Base-by-base conservation (phyloP, 2,797 vertebrate species). In the Muscicapa comitata region DNA sequence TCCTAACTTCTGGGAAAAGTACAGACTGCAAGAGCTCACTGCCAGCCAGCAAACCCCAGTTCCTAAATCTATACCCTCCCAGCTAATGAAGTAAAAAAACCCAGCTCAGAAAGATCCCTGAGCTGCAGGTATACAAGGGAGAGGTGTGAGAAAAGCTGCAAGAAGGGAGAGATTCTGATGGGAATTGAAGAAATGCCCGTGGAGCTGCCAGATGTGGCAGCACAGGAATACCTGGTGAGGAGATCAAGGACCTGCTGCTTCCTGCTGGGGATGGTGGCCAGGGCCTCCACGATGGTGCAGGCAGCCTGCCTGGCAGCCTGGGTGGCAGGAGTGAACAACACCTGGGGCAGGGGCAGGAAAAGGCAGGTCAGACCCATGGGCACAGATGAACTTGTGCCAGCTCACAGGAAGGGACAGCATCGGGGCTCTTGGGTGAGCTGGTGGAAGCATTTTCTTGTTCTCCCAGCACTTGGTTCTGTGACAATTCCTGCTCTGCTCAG, bases 191-290 rank as follows among this genome's bases (percentile, higher is more conserved):
- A 24, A 85, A 54, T 2, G 33, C 59, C 11, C 4, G 9, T 37
- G 47, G 38, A 77, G 76, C 55, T 90, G 82, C 13, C 23, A 45
- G 70, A 43, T 16, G 50, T 17, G 37, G 48, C 45, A 80, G 54
- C 33, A n/a, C 7, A 24, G 86, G 7, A 23, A 29, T 98, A 99
- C 99, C 99, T 99, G 73, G 99, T 99, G 84, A 99, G 99, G 77
- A 99, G 98, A 93, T 99, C 99, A 1, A 99, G 98, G 85, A 99
- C 99, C 88, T 99, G 99, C 76, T 99, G 99, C 81, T 99, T 99
- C 91, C 99, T 99, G 97, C 99, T 99, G 40, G 99, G 99, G 84
- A 99, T 98, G 89, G 99, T 99, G 42, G 99, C 99, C 31, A 99
- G 97, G 9, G 99, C 99, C 96, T 99, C 99, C 66, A 99, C 99